A percentile compares a stretch with the other conserved stretches of the same genome.
Evolutionary conservation across 2,797 vertebrate genomes (phyloP).

Genomic region (Helarctos malayanus): DNA sequence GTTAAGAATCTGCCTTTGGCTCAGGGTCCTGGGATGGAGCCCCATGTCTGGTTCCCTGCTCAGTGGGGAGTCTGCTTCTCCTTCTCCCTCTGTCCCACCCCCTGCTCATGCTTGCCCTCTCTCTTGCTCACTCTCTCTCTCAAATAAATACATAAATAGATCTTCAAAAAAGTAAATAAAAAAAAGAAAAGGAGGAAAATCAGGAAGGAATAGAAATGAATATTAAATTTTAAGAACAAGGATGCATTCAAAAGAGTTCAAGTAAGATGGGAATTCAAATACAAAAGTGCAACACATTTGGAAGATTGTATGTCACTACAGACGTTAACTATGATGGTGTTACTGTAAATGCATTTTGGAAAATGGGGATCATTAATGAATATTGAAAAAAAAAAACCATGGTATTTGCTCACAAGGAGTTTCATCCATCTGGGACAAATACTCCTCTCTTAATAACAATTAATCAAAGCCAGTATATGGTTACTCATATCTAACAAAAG

Average conservation of each 20-base stretch:
- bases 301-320: not conserved
- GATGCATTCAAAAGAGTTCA: not conserved
- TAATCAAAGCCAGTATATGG: not conserved
- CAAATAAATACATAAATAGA: not conserved
- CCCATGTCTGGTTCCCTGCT: not conserved
- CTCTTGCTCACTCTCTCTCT: not conserved
- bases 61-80: not conserved
- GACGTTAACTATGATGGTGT: not conserved
- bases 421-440: not conserved
- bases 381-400: not conserved
- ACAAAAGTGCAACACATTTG: not conserved
- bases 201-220: not conserved
- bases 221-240: not conserved
- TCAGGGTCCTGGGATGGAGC: not conserved
- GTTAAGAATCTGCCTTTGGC: not conserved
- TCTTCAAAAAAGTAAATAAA: not conserved
- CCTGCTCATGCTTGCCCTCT: not conserved
- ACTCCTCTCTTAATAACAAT: not conserved
- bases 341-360: not conserved
- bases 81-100: not conserved
- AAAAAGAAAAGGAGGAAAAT: not conserved
- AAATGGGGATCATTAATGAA: not conserved
- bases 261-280: not conserved
- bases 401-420: not conserved
- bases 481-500: not conserved